Evolutionary conservation across 1,140 invertebrate species (phyloP).

Genomic region (Drosophila neocordata): DNA sequence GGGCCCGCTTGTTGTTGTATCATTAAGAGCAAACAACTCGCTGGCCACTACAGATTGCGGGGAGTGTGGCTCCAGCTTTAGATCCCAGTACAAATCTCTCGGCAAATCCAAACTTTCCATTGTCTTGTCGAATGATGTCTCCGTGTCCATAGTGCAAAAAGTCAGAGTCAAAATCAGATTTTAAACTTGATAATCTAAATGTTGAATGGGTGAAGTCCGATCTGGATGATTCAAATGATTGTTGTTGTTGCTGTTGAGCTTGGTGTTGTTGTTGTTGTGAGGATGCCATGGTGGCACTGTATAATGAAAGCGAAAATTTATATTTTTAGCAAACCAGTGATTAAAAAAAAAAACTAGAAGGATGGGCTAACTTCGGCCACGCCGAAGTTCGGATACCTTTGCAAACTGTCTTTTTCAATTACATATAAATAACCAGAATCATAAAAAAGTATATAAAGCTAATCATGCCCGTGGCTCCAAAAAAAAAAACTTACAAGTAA

Average conservation of each 20-base stretch:
- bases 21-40: slow-evolving; percentile 73
- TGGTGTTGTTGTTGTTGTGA: slow-evolving; percentile 56
- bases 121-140: slow-evolving; percentile 38
- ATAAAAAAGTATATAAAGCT: too few relatives aligned
- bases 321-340: slow-evolving; percentile 21
- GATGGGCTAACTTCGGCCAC: too few relatives aligned
- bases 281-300: slow-evolving; percentile 79
- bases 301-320: slow-evolving; percentile 9
- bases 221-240: slow-evolving; percentile 60
- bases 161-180: slow-evolving; percentile 28
- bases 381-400: too few relatives aligned
- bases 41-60: slow-evolving; percentile 51
- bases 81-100: slow-evolving; percentile 74
- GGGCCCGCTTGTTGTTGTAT: slow-evolving; percentile 31
- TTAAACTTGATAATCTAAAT: slow-evolving; percentile 46
- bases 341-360: too few relatives aligned
- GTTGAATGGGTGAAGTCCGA: slow-evolving; percentile 54
- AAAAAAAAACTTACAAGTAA: too few relatives aligned
- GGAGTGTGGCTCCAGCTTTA: slow-evolving; percentile 73
- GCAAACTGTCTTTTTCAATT: too few relatives aligned
- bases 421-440: too few relatives aligned
- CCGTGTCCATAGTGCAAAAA: slow-evolving; percentile 30
- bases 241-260: slow-evolving; percentile 38
- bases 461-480: too few relatives aligned
- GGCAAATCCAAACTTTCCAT: slow-evolving; percentile 78